phyloP scores from a whole-genome alignment of 2,888 invertebrate species.

The Hirtodrosophila trivittata region DNA sequence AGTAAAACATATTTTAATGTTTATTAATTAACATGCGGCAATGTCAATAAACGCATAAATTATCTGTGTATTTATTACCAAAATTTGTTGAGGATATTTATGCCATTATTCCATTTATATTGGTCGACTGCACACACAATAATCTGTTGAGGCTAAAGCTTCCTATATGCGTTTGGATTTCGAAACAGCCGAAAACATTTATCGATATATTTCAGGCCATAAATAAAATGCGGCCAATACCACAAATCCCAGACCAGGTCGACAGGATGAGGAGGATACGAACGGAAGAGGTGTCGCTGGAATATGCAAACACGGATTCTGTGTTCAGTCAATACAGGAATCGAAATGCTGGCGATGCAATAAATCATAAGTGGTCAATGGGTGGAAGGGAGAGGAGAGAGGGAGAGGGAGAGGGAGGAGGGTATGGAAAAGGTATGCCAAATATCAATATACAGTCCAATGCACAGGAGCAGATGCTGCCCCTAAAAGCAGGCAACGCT shows the following conservation, averaged over 20 bases:
- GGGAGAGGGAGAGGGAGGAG: not conserved
- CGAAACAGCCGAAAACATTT: slow-evolving; percentile 22
- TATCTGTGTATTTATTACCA: slow-evolving; percentile 10
- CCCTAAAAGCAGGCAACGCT: slow-evolving; percentile 34
- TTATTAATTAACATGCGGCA: slow-evolving; percentile 15
- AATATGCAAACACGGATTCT: slow-evolving; percentile 20
- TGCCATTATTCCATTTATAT: slow-evolving; percentile 12
- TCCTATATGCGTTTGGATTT: slow-evolving; percentile 2
- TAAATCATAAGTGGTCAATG: slow-evolving; percentile 46
- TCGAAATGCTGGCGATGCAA: slow-evolving; percentile 33
- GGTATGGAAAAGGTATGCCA: slow-evolving; percentile 1
- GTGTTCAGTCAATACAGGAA: slow-evolving; percentile 41
- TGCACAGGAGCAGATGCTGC: slow-evolving; percentile 36
- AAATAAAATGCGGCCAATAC: slow-evolving; percentile 24
- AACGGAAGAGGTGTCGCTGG: not conserved
- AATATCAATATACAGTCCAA: slow-evolving; percentile 28
- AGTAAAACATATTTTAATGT: not conserved
- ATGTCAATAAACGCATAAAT: slow-evolving; percentile 18
- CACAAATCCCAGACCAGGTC: not conserved
- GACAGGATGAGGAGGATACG: not conserved
- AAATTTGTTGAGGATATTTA: slow-evolving; percentile 25
- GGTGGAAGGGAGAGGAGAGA: not conserved
- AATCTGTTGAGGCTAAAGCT: no score
- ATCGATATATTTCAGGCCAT: slow-evolving; percentile 37
- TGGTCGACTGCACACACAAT: slow-evolving; percentile 12